phyloP scores from a whole-genome alignment of 2,888 invertebrate genomes.

The Sinopyrophorus schimmeli region DNA sequence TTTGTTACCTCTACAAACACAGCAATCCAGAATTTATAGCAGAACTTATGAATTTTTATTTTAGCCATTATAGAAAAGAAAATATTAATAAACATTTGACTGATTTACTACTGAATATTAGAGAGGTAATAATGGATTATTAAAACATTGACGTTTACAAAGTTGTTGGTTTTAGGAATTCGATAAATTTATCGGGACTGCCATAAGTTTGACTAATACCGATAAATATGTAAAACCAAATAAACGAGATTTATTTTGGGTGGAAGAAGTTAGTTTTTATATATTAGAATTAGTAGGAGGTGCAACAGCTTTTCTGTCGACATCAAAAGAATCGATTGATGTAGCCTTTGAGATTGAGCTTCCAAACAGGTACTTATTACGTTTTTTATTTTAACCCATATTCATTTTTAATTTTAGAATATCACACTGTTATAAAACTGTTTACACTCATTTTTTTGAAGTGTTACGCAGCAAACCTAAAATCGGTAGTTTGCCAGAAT shows the following conservation, averaged over 20 bases:
- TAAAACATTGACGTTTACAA: not conserved
- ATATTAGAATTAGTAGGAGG: conserved; percentile 43
- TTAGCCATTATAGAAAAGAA: conserved; percentile 39
- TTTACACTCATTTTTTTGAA: conserved; percentile 72
- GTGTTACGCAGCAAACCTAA: conserved; percentile 46
- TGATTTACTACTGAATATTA: conserved; percentile 44
- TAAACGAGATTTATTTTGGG: conserved; percentile 47
- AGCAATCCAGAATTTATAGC: conserved; percentile 44
- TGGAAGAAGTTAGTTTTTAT: conserved; percentile 49
- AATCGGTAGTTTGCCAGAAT: conserved; percentile 36
- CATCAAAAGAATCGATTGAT: conserved; percentile 43
- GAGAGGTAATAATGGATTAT: conserved; percentile 41
- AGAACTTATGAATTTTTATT: conserved; percentile 44
- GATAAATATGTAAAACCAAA: conserved; percentile 41
- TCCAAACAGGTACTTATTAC: conserved; percentile 48
- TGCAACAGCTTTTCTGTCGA: conserved; percentile 44
- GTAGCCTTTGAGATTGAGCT: conserved; percentile 45
- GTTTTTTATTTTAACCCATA: conserved; percentile 51
- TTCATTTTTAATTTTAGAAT: conserved; percentile 60
- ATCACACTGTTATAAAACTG: conserved; percentile 74
- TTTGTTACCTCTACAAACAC: conserved; percentile 45
- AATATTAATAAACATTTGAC: conserved; percentile 46
- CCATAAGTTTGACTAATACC: not conserved
- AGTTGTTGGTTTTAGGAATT: conserved; percentile 27
- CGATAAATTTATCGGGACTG: conserved; percentile 4